Conservation (phyloP, 2,113 vertebrate species). For the Nettapus auritus region DNA sequence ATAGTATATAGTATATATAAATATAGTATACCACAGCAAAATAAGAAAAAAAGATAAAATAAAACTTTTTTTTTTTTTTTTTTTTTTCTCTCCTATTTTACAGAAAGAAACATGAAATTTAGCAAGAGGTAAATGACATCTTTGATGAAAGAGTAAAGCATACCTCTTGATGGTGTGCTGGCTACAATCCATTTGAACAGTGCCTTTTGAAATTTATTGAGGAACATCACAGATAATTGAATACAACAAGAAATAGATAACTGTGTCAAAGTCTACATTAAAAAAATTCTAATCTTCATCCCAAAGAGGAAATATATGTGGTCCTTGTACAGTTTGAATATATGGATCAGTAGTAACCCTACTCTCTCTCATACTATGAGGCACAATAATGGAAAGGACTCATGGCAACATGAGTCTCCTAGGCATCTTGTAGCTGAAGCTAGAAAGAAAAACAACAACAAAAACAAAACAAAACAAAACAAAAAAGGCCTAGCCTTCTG, state of each 20-base stretch:
- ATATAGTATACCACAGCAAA: neutral
- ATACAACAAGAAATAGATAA: neutral
- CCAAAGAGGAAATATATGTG: neutral
- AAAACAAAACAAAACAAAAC: too few species aligned
- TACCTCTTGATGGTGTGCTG: neutral
- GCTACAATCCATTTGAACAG: fast-evolving
- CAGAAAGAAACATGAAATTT: neutral
- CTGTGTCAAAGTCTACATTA: neutral
- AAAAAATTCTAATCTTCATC: neutral
- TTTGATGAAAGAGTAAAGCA: neutral
- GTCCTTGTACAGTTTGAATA: neutral
- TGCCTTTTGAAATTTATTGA: neutral
- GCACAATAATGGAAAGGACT: neutral
- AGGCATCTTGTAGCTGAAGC: neutral
- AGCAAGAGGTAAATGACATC: neutral
- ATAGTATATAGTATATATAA: neutral
- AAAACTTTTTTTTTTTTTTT: neutral
- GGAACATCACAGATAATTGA: neutral
- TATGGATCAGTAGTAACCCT: neutral
- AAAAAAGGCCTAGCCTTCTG: neutral
- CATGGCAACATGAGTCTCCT: neutral
- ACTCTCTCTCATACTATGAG: neutral
- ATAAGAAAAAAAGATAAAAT: neutral
- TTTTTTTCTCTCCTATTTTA: neutral
- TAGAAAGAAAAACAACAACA: neutral